phyloP scores from a whole-genome alignment of 2,113 vertebrate genomes.

The Maylandia zebra region DNA sequence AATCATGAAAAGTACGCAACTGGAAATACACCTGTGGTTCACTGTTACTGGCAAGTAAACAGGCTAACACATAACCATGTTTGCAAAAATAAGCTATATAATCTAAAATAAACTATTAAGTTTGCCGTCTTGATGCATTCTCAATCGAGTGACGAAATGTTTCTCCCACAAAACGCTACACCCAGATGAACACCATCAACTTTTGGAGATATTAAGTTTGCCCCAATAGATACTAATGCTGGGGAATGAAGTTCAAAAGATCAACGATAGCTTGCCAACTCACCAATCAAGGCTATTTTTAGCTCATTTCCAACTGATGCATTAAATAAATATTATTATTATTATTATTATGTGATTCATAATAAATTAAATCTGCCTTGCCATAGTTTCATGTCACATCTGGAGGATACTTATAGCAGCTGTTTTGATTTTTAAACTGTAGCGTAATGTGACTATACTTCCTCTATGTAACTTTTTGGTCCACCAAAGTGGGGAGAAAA shows the following conservation, averaged over 20 bases:
- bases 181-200: background rate
- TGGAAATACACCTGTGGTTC: background rate
- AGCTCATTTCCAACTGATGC: background rate
- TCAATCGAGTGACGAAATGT: background rate
- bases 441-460: background rate
- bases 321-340: background rate
- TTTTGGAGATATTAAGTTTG: background rate
- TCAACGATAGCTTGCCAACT: background rate
- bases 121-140: background rate
- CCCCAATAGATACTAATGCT: background rate
- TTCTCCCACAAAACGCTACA: background rate
- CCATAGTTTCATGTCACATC: background rate
- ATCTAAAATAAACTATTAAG: background rate
- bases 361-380: background rate
- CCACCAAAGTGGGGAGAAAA: background rate
- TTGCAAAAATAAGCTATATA: background rate
- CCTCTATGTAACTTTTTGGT: background rate
- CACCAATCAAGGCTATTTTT: background rate
- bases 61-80: background rate
- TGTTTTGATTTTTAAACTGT: background rate
- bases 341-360: background rate
- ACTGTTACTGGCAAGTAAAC: background rate
- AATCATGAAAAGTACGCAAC: background rate
- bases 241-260: background rate
- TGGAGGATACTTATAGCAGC: background rate